A percentile compares a stretch with the other conserved stretches of the same genome.
Conservation (phyloP, 2,113 vertebrate species). For the Triplophysa rosa region DNA sequence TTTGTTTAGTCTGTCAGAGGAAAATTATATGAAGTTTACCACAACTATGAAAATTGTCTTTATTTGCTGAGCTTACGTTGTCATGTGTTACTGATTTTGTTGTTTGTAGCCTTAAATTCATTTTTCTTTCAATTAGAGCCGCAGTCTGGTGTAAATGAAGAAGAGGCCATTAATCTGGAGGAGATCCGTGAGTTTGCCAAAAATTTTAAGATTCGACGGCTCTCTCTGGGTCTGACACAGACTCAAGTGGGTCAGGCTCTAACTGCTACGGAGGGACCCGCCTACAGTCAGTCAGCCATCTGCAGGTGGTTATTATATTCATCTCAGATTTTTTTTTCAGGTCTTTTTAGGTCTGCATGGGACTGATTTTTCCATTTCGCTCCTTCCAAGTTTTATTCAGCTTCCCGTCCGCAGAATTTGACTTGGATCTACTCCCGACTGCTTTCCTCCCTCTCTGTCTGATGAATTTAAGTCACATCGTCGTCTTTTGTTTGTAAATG, state of each 20-base stretch:
- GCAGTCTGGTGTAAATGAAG: constrained; percentile 74
- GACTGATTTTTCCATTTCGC: neutral
- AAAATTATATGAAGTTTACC: too few species aligned
- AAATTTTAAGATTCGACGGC: constrained; percentile 94
- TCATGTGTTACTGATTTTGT: neutral
- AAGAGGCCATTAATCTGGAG: constrained; percentile 93
- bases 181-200: constrained; percentile 97
- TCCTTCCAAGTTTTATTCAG: neutral
- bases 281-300: constrained; percentile 97
- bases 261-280: constrained; percentile 92
- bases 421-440: too few species aligned
- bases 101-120: constrained; percentile 37
- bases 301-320: constrained; percentile 79
- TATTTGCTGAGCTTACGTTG: too few species aligned
- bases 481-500: too few species aligned
- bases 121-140: constrained; percentile 75
- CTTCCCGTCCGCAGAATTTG: too few species aligned
- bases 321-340: neutral
- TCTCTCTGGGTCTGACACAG: constrained; percentile 92
- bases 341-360: neutral
- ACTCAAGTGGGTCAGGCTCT: constrained; percentile 96
- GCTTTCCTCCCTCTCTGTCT: too few species aligned
- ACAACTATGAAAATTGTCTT: too few species aligned
- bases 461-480: too few species aligned
- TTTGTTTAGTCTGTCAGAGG: constrained; percentile 28